These are phyloP conservation scores for Drosophila stalkeri DNA, from an alignment of 2,888 invertebrate genomes.

Conservation along the genomic window DNA sequence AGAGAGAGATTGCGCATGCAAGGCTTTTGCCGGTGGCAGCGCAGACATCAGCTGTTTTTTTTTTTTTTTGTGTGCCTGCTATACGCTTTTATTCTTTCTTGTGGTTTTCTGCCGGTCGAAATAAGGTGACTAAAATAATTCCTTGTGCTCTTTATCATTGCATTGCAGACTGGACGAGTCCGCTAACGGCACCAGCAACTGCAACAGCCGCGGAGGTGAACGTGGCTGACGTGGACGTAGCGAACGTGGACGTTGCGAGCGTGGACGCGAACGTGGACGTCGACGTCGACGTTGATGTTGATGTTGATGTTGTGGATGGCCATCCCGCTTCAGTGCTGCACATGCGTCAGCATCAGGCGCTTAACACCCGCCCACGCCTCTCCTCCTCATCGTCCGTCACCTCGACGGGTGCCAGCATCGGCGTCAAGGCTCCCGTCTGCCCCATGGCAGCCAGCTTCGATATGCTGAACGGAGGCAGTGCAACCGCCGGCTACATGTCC, in stretches of 20 bases:
- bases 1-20: constrained; percentile 24
- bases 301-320: constrained; percentile 82
- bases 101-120: constrained; percentile 46
- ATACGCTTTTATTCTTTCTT: constrained; percentile 22
- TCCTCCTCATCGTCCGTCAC: constrained; percentile 49
- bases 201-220: constrained; percentile 23
- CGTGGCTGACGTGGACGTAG: constrained; percentile 35
- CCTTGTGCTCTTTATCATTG: constrained; percentile 26
- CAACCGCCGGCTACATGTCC: constrained; percentile 56
- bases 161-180: constrained; percentile 84
- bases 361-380: constrained; percentile 64
- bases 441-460: constrained; percentile 57
- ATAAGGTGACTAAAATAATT: constrained; percentile 32
- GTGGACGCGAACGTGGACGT: constrained; percentile 56
- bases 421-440: constrained; percentile 41
- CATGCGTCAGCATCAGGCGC: constrained; percentile 79
- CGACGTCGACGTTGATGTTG: constrained; percentile 46
- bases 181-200: constrained; percentile 82
- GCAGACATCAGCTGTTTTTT: constrained; percentile 75
- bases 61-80: constrained; percentile 44
- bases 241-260: constrained; percentile 17
- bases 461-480: constrained; percentile 51
- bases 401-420: constrained; percentile 20
- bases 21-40: constrained; percentile 52
- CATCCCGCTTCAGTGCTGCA: constrained; percentile 79